Evolutionary conservation across 1,140 invertebrate genomes (phyloP).

Genomic region (Melitaea cinxia): DNA sequence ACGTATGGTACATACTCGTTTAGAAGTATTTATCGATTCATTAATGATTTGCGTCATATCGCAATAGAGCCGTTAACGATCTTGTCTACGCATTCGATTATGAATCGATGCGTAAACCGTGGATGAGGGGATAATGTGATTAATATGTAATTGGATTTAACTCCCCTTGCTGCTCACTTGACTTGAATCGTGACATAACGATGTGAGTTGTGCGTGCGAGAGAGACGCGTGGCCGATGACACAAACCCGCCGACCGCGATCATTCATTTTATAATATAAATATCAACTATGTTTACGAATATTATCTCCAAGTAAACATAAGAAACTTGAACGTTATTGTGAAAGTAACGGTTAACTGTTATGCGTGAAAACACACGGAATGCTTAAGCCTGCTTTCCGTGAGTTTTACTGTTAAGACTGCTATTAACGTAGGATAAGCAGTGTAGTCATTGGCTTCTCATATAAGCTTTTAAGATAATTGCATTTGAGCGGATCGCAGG

Average conservation of each 20-base stretch:
- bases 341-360: constrained; percentile 30
- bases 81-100: constrained; percentile 27
- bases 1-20: constrained; percentile 22
- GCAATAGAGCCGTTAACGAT: constrained; percentile 32
- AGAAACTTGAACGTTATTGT: constrained; percentile 19
- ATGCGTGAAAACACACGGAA: constrained; percentile 34
- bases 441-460: constrained; percentile 2
- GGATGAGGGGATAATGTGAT: constrained; percentile 28
- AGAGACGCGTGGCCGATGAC: constrained; percentile 59
- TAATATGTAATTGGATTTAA: constrained; percentile 32
- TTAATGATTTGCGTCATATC: constrained; percentile 39
- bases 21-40: constrained; percentile 31
- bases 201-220: constrained; percentile 56
- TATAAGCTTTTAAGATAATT: neutral
- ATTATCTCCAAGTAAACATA: neutral
- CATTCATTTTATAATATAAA: neutral
- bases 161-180: constrained; percentile 71
- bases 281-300: constrained; percentile 3
- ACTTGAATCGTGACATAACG: constrained; percentile 58
- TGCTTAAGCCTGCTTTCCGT: constrained; percentile 16
- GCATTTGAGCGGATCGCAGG: too few relatives aligned
- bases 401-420: constrained; percentile 17
- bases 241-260: constrained; percentile 71
- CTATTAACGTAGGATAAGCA: constrained; percentile 8
- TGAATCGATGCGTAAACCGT: constrained; percentile 30